These are phyloP conservation scores for Andrena chrysosceles DNA, from an alignment of 2,888 invertebrate genomes.

Conservation along the genomic window DNA sequence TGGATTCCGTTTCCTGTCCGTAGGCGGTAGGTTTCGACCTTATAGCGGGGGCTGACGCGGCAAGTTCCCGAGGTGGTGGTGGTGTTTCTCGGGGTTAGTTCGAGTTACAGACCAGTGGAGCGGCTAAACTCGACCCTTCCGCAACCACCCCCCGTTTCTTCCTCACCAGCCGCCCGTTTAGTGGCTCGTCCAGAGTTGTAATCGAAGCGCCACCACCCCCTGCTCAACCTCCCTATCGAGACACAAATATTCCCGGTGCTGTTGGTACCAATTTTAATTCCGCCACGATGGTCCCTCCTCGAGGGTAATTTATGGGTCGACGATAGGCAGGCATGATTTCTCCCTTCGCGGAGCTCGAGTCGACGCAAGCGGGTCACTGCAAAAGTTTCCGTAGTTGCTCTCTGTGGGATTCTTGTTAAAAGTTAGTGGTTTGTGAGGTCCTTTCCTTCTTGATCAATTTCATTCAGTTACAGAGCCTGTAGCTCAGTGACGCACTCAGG, in stretches of 20 bases:
- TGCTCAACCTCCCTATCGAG: not conserved
- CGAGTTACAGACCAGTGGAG: conserved; percentile 83
- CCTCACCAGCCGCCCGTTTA: conserved; percentile 47
- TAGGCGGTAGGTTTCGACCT: conserved; percentile 72
- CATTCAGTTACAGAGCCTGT: too few relatives aligned
- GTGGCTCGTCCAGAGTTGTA: conserved; percentile 57
- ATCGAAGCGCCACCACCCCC: conserved; percentile 41
- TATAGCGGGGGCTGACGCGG: conserved; percentile 78
- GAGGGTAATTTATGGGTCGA: conserved; percentile 2
- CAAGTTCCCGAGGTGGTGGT: conserved; percentile 76
- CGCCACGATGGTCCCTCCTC: not conserved
- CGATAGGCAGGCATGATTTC: conserved; percentile 8
- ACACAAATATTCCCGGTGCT: conserved; percentile 36
- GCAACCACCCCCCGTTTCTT: conserved; percentile 62
- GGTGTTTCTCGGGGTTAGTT: conserved; percentile 80
- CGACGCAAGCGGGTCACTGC: not conserved
- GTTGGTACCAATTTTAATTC: conserved; percentile 25
- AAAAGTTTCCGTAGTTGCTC: not conserved
- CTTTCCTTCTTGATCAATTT: too few relatives aligned
- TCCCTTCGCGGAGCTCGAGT: not conserved
- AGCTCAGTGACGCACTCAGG: too few relatives aligned
- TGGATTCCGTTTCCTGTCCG: conserved; percentile 82
- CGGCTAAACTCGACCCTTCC: conserved; percentile 81
- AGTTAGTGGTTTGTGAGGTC: too few relatives aligned
- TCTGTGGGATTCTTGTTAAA: too few relatives aligned